These are phyloP conservation scores for Cynocephalus volans DNA, from an alignment of 2,113 vertebrate genomes.

Conservation along the genomic window DNA sequence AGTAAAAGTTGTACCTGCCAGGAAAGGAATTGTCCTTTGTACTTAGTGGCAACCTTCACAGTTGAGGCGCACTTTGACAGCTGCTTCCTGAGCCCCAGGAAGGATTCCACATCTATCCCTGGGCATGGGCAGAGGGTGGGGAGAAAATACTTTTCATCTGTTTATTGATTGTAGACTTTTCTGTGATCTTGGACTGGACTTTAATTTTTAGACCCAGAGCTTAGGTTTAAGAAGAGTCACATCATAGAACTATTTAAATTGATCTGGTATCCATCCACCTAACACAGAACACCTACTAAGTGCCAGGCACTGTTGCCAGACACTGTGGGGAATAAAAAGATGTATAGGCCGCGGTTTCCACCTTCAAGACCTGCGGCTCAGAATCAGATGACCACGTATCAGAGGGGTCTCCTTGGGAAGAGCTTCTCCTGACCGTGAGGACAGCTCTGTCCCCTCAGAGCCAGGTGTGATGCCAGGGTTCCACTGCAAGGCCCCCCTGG, in stretches of 20 bases:
- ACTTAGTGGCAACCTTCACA: conserved; percentile 87
- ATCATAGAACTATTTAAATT: neutral
- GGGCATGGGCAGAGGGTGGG: neutral
- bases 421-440: neutral
- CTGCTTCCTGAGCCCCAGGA: conserved; percentile 58
- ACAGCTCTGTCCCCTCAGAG: neutral
- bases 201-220: conserved; percentile 14
- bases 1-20: conserved; percentile 86
- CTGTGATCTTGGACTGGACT: neutral
- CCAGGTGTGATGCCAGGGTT: neutral
- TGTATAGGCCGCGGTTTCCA: neutral
- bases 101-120: conserved; percentile 22
- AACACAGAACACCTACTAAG: neutral
- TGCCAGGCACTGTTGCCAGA: neutral
- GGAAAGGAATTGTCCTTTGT: conserved; percentile 85
- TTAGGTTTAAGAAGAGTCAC: neutral
- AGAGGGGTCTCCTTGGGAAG: neutral
- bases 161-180: neutral
- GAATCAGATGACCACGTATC: neutral
- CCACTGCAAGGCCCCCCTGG: neutral
- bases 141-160: conserved; percentile 9
- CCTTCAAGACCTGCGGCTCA: neutral
- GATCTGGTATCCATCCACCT: neutral
- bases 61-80: conserved; percentile 77
- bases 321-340: neutral